Percentiles rank a stretch among this genome's conserved stretches.
phyloP scores from a whole-genome alignment of 2,113 vertebrate genomes.

The Formicarius rufipectus region DNA sequence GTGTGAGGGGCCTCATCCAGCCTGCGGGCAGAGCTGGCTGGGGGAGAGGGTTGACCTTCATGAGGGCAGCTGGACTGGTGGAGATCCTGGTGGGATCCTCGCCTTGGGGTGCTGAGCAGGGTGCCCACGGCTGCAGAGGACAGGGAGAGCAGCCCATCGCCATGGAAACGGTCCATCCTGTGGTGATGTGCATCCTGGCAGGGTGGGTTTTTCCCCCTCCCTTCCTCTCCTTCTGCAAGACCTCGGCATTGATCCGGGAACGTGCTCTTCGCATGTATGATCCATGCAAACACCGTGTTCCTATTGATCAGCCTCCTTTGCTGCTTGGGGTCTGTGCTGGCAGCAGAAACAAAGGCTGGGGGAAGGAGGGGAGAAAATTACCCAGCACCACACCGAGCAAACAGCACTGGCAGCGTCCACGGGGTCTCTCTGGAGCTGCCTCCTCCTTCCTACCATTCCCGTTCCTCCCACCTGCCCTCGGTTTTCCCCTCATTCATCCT shows the following conservation, averaged over 20 bases:
- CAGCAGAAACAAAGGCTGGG: constrained; percentile 57
- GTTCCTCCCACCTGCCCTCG: background rate
- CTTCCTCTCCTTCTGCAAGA: constrained; percentile 30
- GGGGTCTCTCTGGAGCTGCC: background rate
- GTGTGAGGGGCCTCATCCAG: background rate
- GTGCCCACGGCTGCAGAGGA: background rate
- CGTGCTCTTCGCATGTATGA: constrained; percentile 74
- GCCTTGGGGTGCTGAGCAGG: background rate
- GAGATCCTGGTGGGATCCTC: rapidly evolving
- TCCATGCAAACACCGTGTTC: constrained; percentile 72
- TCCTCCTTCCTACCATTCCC: background rate
- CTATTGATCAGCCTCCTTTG: constrained; percentile 69
- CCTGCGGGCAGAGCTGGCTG: rapidly evolving
- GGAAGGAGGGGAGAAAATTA: constrained; percentile 37
- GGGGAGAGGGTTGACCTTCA: rapidly evolving
- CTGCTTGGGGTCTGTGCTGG: constrained; percentile 29
- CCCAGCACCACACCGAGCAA: background rate
- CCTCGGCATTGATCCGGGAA: constrained; percentile 72
- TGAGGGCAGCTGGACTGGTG: background rate
- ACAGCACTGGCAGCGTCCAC: background rate
- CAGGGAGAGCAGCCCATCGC: background rate
- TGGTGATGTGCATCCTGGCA: background rate
- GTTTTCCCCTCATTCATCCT: rapidly evolving
- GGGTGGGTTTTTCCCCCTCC: background rate
- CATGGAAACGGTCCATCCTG: constrained; percentile 57